phyloP scores from a whole-genome alignment of 2,888 invertebrate genomes.

The Hirtodrosophila alboralis region DNA sequence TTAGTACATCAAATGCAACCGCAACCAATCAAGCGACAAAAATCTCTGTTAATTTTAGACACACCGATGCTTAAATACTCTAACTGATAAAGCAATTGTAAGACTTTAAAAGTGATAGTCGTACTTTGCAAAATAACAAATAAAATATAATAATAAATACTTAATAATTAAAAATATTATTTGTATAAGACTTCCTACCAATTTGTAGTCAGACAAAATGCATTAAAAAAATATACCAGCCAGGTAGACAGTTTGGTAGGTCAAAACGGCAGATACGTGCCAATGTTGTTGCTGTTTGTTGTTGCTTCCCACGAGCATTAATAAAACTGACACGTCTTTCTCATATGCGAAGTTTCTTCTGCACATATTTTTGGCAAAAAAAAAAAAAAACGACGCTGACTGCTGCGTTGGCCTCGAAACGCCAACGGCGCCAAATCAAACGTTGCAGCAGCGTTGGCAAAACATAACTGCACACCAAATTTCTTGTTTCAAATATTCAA shows the following conservation, averaged over 20 bases:
- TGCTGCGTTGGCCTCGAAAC: slow-evolving; percentile 41
- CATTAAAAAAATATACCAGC: slow-evolving; percentile 3
- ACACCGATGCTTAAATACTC: slow-evolving; percentile 19
- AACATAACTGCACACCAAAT: neutral
- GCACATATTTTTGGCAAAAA: slow-evolving; percentile 42
- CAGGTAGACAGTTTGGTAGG: slow-evolving; percentile 57
- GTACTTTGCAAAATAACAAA: too few species aligned
- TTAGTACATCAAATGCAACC: slow-evolving; percentile 16
- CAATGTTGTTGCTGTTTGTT: slow-evolving; percentile 31
- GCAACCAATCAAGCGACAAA: slow-evolving; percentile 22
- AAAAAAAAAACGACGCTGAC: slow-evolving; percentile 28
- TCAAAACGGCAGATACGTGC: slow-evolving; percentile 53
- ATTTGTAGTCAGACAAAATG: slow-evolving; percentile 8
- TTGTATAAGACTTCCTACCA: too few species aligned
- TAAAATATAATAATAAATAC: neutral
- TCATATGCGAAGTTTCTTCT: slow-evolving; percentile 71
- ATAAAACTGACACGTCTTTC: slow-evolving; percentile 83
- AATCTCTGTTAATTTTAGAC: neutral
- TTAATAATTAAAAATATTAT: too few species aligned
- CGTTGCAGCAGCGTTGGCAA: slow-evolving; percentile 23
- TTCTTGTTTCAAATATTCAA: slow-evolving; percentile 18
- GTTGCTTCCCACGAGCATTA: slow-evolving; percentile 83
- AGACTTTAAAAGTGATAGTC: neutral
- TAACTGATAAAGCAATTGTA: neutral
- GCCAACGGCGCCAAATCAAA: slow-evolving; percentile 10